Evolutionary conservation across 2,888 invertebrate species (phyloP), one percentile per base, ranked within the genome.

Genomic region (Calliscelio sp.): DNA sequence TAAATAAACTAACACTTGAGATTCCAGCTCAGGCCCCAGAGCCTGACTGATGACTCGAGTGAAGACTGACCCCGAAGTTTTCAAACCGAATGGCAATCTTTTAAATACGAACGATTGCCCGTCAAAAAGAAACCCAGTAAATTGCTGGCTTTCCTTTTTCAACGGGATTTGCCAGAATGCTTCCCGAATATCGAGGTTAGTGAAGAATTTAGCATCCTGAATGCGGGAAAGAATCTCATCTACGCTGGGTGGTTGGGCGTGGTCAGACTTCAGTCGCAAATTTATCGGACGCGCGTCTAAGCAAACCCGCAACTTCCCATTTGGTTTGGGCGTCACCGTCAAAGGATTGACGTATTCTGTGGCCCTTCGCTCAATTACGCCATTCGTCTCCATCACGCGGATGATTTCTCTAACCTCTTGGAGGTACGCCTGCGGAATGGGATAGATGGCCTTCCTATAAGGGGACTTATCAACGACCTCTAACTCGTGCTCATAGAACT

Each of bases 231-330:
- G n/a, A 7, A 59, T 22, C 20, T 35, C 59, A 38, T 59, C 59
- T 5, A 59, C 38, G 8, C 20, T 41, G 6, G 59, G 59, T 0
- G 59, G 59, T 20, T 59, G 59, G 11, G 59, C 59, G 22, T 59
- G 59, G n/a, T 59, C 59, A 20, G 59, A 59, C 2, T 22, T 35
- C 38, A 59, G 2, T 18, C 59, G 2, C 59, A 59, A 38, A 20
- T 59, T 38, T 4, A 59, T 14, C 20, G 59, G 20, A 7, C 59
- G 18, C 41, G 59, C 59, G 38, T 59, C 59, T 14, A 59, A 38
- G 20, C 59, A 35, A 2, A 59, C 44, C 10, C 44, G 44, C 4
- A 44, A 4, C 16, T 14, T 6, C 4, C n/a, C 44, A 14, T 44
- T 14, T 10, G 44, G 14, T 44, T 44, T 44, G 10, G 44, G 44